Percentiles rank a stretch among this genome's conserved stretches.
Evolutionary conservation across 1,140 invertebrate genomes (phyloP).

Genomic region (Drosophila watanabei): DNA sequence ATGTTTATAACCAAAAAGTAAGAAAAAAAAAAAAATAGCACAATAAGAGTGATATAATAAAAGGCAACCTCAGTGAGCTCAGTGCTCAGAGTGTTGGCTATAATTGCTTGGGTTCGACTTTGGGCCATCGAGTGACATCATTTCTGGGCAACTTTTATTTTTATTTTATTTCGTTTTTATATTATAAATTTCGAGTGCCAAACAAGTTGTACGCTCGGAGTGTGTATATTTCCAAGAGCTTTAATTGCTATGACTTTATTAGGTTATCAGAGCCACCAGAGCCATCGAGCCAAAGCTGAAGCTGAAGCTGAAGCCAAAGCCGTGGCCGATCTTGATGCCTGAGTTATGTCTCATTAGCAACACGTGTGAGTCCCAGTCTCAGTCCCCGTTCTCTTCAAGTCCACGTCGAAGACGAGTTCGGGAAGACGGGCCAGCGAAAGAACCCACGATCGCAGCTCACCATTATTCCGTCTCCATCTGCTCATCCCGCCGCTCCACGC

Average conservation of each 20-base stretch:
- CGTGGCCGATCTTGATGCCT: constrained; percentile 52
- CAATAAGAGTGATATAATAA: constrained; percentile 64
- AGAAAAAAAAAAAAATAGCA: not conserved
- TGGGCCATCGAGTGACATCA: constrained; percentile 76
- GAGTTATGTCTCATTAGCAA: constrained; percentile 81
- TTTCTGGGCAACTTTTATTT: constrained; percentile 75
- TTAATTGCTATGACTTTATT: constrained; percentile 84
- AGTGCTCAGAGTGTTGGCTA: constrained; percentile 54
- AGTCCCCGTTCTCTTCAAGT: constrained; percentile 13
- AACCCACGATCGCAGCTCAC: constrained; percentile 31
- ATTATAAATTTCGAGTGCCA: constrained; percentile 48
- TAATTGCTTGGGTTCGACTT: constrained; percentile 65
- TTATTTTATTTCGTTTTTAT: constrained; percentile 44
- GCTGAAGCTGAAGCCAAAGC: constrained; percentile 32
- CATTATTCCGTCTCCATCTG: constrained; percentile 20
- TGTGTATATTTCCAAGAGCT: constrained; percentile 56
- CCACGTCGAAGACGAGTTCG: constrained; percentile 26
- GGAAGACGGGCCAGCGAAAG: constrained; percentile 37
- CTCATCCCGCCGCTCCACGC: constrained; percentile 53
- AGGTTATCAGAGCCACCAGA: constrained; percentile 70
- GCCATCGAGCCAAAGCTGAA: constrained; percentile 17
- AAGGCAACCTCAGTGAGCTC: constrained; percentile 62
- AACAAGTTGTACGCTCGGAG: constrained; percentile 50
- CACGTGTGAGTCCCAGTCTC: constrained; percentile 64
- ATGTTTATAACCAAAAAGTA: constrained; percentile 31